Base-by-base conservation (phyloP, 2,113 vertebrate genomes). In the Dasyprocta punctata region DNA sequence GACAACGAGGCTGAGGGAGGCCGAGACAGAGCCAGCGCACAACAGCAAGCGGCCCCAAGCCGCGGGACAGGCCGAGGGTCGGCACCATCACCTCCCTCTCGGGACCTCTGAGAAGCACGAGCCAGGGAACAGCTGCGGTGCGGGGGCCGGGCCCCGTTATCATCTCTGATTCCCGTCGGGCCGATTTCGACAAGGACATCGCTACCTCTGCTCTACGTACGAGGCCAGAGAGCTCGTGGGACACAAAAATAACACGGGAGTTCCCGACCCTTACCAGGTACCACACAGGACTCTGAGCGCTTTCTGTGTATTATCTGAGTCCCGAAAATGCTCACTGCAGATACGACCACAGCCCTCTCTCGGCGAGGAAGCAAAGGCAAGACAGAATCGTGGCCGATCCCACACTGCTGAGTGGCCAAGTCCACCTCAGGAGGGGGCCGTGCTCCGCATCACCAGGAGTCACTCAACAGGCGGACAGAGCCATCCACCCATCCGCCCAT, bases 241-340 rank as follows among this genome's bases (percentile, higher is more conserved):
- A 90, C 33, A n/a, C 9, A 17, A 22, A 30, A 47, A 36, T 56
- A 47, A 67, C 19, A 17, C 17, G 61, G 56, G 10, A 47, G 44
- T 77, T 77, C n/a, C 1, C n/a, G 54, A 82, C 17, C 20, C 52
- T 49, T 61, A 41, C 47, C 41, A 54, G 28, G 36, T 30, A 82
- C 47, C 5, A 61, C 60, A 9, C 12, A 58, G 28, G 80, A 3
- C 30, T 82, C 44, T 47, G n/a, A 49, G 54, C 78, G 75, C 17
- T 63, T 94, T 78, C 71, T 3, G 20, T 47, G 44, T 14, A 41
- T 26, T 78, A 92, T n/a, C 73, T 4, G 77, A 90, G 75, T 61
- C 61, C 56, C 58, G 93, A 94, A 80, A 63, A 73, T 28, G 83
- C 73, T 86, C 75, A 90, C 20, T 82, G 94, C 41, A 91, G 28